Base-by-base conservation (phyloP, 2,888 invertebrate species). In the Phorcus lineatus region DNA sequence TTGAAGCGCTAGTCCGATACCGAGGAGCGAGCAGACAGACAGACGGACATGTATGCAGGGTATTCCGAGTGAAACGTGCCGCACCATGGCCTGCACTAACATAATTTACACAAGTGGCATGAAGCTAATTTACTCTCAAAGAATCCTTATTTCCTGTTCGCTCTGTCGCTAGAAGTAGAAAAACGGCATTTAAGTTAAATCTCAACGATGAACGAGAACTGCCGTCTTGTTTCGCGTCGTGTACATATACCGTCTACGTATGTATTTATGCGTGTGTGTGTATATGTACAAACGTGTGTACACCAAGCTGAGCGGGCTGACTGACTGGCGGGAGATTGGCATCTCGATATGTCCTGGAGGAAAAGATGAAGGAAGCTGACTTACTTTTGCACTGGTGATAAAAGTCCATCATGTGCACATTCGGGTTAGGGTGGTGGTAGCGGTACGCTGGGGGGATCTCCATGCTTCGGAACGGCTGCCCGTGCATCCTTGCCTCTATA, bases 321-420 rank as follows among this genome's bases (percentile, higher is more conserved):
- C 7, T 36, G 36, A 36, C 36, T 36, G 36, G 36, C 74, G 52
- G 17, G 22, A 74, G 53, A 74, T n/a, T 74, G 74, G 13, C 55
- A 54, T 16, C 53, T 55, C 53, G 36, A 2, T 36, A 36, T 47
- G 47, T 47, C 7, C 11, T 47, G 47, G 13, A 47, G 47, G 47
- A 47, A 47, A 36, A 28, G n/a, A n/a, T 19, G 40, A 28, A 40
- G n/a, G 53, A 78, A 74, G 19, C 19, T n/a, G 82, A 91, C 91
- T 91, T 90, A 91, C 91, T 91, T 87, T 91, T 92, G 88, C 92
- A 98, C 94, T 98, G 98, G 93, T 98, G 98, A 94, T 98, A 91
- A 81, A 88, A 98, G 95, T 98, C 98, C 98, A 98, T 98, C 97
- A 98, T 98, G 94, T 97, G 98, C 93, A 98, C 97, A 94, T 98